Conservation (phyloP, 2,797 vertebrate species). For the Sebastiscus albofasciatus region DNA sequence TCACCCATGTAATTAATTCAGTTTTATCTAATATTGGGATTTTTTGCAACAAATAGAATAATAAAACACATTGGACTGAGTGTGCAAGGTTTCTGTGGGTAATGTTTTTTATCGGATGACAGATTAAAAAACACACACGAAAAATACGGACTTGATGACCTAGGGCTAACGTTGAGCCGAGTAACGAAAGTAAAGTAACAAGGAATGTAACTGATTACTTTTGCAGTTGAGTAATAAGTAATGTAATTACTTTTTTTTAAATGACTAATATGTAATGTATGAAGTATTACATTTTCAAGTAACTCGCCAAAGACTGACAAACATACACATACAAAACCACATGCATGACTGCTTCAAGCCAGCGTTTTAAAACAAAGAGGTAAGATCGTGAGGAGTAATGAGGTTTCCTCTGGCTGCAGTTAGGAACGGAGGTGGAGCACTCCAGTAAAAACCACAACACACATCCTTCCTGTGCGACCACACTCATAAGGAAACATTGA, state of each 20-base stretch:
- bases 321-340: background rate
- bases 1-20: too few species aligned
- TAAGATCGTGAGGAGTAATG: background rate
- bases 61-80: too few species aligned
- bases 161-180: background rate
- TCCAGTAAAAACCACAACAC: constrained; percentile 7
- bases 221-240: background rate
- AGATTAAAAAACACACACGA: too few species aligned
- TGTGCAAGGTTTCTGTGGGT: too few species aligned
- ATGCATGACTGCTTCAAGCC: background rate
- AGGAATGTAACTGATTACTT: background rate
- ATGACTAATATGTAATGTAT: background rate
- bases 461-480: constrained; percentile 10
- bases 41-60: too few species aligned
- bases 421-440: background rate
- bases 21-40: too few species aligned
- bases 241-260: background rate
- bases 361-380: background rate
- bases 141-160: too few species aligned
- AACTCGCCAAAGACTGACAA: background rate
- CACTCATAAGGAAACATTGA: constrained; percentile 26
- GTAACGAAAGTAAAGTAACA: background rate
- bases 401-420: constrained; percentile 21
- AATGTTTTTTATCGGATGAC: too few species aligned
- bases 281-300: background rate